Evolutionary conservation across 2,888 invertebrate genomes (phyloP), one percentile per base, ranked within the genome.

Genomic region (Plemyria rubiginata): DNA sequence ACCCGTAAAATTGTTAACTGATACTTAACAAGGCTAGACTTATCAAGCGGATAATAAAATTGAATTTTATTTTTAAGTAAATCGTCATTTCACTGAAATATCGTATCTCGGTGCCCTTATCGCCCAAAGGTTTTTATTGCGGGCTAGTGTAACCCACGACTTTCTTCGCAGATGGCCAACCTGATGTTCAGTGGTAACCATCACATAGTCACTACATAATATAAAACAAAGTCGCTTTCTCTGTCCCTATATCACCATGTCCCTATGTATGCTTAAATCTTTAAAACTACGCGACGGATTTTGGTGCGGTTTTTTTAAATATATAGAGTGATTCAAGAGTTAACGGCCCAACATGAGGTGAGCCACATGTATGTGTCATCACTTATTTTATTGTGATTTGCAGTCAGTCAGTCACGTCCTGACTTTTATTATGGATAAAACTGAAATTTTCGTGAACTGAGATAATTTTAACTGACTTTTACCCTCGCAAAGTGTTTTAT

Each of bases 381-480:
- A 32, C 7, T 32, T 32, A 3, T 5, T 32, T 43, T 43, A 15
- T 43, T 3, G 13, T 15, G 13, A 15, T 43, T 15, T 7, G 15
- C 43, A 43, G 43, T 43, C 43, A 43, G 15, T 15, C 15, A 43
- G 43, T 15, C 43, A 43, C 15, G 43, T 15, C 7, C 6, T 2
- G 3, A 0, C 15, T 13, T 43, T 43, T 15, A 43, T 43, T 43
- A 15, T 2, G 13, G 2, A 15, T 56, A 56, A 65, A 65, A 65
- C 57, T 60, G 60, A 63, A 65, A 68, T 60, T 64, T 66, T 65
- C 65, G 54, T 58, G 11, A 61, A 36, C 60, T 56, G 41, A 60
- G 66, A 68, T 70, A 68, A 66, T 65, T 68, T 70, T 70, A 68
- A 68, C 65, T 68, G 62, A 63, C 62, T 4, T 29, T 49, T n/a